phyloP scores from a whole-genome alignment of 2,888 invertebrate genomes.

The Oligia fasciuncula region DNA sequence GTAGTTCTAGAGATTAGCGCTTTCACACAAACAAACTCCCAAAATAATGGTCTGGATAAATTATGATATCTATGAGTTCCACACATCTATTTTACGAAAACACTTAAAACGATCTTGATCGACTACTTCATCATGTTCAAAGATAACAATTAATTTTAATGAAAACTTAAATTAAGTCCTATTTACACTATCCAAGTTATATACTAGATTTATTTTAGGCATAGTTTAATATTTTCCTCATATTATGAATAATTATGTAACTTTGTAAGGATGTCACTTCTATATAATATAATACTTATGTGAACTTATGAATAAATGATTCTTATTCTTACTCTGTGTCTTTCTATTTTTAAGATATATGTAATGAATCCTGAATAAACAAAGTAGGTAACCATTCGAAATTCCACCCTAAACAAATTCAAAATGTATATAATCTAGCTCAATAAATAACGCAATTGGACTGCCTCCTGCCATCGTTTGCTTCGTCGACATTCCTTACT shows the following conservation, averaged over 20 bases:
- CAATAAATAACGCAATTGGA: slow-evolving; percentile 52
- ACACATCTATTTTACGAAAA: neutral
- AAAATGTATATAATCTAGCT: slow-evolving; percentile 38
- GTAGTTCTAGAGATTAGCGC: too few species aligned
- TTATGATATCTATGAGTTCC: neutral
- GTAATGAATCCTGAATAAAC: neutral
- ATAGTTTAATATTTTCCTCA: too few species aligned
- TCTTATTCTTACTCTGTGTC: neutral
- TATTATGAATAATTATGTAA: too few species aligned
- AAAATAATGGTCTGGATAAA: neutral
- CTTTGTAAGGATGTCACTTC: too few species aligned
- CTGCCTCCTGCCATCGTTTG: slow-evolving; percentile 30
- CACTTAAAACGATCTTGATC: neutral
- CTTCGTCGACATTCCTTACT: slow-evolving; percentile 47
- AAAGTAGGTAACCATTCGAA: neutral
- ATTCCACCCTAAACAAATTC: slow-evolving; percentile 21
- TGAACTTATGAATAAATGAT: too few species aligned
- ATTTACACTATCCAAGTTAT: too few species aligned
- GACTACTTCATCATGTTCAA: neutral
- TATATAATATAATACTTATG: too few species aligned
- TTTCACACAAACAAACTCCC: too few species aligned
- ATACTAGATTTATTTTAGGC: too few species aligned
- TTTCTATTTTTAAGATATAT: neutral
- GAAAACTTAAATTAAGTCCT: neutral
- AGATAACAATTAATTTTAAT: neutral